A percentile compares a stretch with the other conserved stretches of the same genome.
phyloP scores from a whole-genome alignment of 2,797 vertebrate genomes.

The Anas flavirostris region DNA sequence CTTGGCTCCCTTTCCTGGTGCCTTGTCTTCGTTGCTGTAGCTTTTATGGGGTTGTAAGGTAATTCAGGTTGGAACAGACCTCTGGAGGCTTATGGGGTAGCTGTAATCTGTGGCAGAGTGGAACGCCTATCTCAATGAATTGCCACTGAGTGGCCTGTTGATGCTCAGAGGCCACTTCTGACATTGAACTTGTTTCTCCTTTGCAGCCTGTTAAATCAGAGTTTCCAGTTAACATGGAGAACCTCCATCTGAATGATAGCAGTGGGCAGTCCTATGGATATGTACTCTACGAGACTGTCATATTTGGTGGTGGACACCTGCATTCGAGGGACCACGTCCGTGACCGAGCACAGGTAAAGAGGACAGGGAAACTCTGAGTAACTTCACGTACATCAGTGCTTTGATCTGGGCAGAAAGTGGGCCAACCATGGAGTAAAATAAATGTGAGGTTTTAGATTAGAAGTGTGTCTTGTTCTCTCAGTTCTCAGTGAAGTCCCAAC shows the following conservation, averaged over 20 bases:
- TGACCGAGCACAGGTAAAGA: conserved; percentile 89
- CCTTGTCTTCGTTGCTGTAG: background rate
- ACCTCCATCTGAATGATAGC: conserved; percentile 83
- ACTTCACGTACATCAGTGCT: background rate
- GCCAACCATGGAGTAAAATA: background rate
- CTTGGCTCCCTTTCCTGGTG: background rate
- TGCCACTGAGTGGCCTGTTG: background rate
- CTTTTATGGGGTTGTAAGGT: background rate
- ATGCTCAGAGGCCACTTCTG: background rate
- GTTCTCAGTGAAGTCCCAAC: background rate
- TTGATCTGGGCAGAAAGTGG: background rate
- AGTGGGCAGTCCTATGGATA: conserved; percentile 93
- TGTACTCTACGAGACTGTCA: conserved; percentile 89
- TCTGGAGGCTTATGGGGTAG: background rate
- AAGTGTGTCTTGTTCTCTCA: background rate
- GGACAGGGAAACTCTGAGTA: background rate
- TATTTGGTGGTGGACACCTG: conserved; percentile 84
- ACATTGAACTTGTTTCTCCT: background rate
- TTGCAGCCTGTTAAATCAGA: conserved; percentile 85
- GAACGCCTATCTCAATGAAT: background rate
- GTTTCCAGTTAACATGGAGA: conserved; percentile 92
- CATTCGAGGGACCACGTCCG: conserved; percentile 82
- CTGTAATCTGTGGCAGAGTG: background rate
- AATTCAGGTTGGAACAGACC: background rate
- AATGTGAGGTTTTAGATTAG: background rate